Conservation (phyloP, 2,113 vertebrate genomes). For the Gallinago jamesoni region DNA sequence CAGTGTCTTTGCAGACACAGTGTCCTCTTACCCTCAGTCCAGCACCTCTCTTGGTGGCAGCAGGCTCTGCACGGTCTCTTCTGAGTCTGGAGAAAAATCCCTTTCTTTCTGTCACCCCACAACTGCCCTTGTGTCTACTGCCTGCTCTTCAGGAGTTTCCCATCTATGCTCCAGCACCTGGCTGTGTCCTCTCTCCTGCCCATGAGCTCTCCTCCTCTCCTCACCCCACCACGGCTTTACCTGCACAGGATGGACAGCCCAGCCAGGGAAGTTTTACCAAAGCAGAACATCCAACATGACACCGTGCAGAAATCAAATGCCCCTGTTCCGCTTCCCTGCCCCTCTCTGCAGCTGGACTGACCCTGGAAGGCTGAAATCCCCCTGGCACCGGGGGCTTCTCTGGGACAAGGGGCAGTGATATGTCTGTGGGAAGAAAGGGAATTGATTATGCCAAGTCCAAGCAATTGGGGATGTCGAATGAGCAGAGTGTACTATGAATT, state of each 20-base stretch:
- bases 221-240: background rate
- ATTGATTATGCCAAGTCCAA: background rate
- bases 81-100: background rate
- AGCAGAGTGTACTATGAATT: background rate
- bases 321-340: background rate
- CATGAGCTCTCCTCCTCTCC: background rate
- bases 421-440: background rate
- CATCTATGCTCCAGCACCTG: background rate
- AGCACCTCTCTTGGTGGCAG: background rate
- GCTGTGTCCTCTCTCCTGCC: background rate
- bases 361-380: background rate
- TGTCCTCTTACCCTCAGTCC: background rate
- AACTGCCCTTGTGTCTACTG: background rate
- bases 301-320: fast-evolving
- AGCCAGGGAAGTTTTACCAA: background rate
- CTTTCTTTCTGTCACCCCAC: background rate
- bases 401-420: background rate
- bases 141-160: background rate
- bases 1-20: background rate
- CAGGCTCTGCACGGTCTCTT: background rate
- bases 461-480: background rate
- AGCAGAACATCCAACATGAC: background rate
- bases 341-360: background rate
- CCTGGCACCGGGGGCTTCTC: background rate
- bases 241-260: background rate